Base-by-base conservation (phyloP, 2,797 vertebrate species). In the Coregonus ussuriensis region DNA sequence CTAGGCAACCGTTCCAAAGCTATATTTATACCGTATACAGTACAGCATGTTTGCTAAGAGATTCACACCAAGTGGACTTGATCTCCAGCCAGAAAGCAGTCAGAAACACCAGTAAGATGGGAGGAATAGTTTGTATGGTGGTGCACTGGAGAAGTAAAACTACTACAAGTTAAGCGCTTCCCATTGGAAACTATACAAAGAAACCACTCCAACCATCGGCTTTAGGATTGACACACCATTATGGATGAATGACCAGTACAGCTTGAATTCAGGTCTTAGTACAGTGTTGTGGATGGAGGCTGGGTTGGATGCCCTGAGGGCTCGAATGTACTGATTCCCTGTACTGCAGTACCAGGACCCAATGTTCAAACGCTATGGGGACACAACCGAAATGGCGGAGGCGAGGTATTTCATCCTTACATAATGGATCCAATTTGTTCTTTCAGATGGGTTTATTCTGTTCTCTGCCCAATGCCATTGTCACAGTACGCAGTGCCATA, bases 401-500 rank as follows among this genome's bases (percentile, higher is more conserved):
- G 53, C 53, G 18, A 56, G 53, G 14, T 56, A 56, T 6, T 18
- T 56, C 3, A 56, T 15, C 4, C 53, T 56, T 56, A 56, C 53
- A 56, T 56, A 56, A 56, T 56, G 53, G 16, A 4, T 56, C 53
- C 53, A 56, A 56, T 56, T 56, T 56, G 16, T 18, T 56, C 53
- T 15, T 56, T 15, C 53, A 56, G 53, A 56, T 56, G 53, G 16
- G 18, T 15, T 56, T 6, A 56, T 56, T 56, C 5, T 18, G 53
- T 56, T 56, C 53, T 56, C 18, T 25, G 29, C 83, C 80, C 75
- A 74, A 79, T 77, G 78, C 77, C 41, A 77, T 73, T 82, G 9
- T 81, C 85, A 81, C 79, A 86, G 62, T 69, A 74, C 77, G 81
- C 74, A 77, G 66, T 75, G 59, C 15, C 63, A 54, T 18, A 33